Base-by-base conservation (phyloP, 2,797 vertebrate species). In the Antrozous pallidus region DNA sequence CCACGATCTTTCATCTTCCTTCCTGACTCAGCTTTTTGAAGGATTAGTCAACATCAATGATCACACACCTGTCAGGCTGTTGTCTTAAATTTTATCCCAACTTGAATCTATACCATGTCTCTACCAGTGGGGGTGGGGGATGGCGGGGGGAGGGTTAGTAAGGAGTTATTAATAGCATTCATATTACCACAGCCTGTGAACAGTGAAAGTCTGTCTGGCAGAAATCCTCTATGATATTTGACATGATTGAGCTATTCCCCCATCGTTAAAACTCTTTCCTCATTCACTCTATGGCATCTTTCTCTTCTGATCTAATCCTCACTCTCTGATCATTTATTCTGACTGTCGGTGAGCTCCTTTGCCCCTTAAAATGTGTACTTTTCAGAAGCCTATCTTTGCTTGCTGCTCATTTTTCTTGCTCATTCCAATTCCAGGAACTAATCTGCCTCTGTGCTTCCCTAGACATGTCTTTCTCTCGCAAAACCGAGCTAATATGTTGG, bases 161-260 rank as follows among this genome's bases (percentile, higher is more conserved):
- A 31, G 70, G 17, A 36, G 13, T 24, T 54, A 42, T 56, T 8
- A 47, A 31, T 28, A 69, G 40, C 38, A 91, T 58, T 26, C 4
- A 58, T 14, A 16, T n/a, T 18, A 8, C 12, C 82, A 75, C 12
- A n/a, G 51, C 3, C 17, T 81, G 49, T 33, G 47, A 38, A 58
- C 26, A 47, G 58, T 40, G 38, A 51, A 47, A 36, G 14, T 5
- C 1, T 65, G 22, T 69, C 40, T 75, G 54, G 33, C 9, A 79
- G 45, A 85, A 54, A 71, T 84, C 54, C 31, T 63, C 42, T 51
- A 18, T 26, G 22, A 49, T 65, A 58, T 42, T 28, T 49, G 28
- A 61, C 22, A 2, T 1, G 28, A 18, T 47, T 49, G 5, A 51
- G 1, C 22, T 71, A 33, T 70, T 2, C 2, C 0, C 7, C 33